Evolutionary conservation across 2,888 invertebrate genomes (phyloP), one percentile per base, ranked within the genome.

Genomic region (Cepaea hortensis): DNA sequence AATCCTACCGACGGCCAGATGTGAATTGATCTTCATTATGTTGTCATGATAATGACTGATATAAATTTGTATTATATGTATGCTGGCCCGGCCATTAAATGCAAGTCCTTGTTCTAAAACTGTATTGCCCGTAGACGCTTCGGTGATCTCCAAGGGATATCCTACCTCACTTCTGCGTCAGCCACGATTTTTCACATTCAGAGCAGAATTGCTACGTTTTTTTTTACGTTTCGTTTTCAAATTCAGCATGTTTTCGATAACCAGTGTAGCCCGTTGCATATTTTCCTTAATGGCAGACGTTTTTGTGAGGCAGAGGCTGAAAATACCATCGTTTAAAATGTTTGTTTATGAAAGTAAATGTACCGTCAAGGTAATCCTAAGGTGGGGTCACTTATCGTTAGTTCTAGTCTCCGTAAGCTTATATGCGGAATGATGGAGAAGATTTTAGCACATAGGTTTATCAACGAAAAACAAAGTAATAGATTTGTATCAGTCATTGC

Each of bases 111-210:
- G 20, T 81, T 70, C 81, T n/a, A n/a, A 23, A 20, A 48, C 20
- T 6, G n/a, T n/a, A 3, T 3, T 7, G 48, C 50, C 48, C 7
- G 13, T 70, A 70, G 68, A 81, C 81, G 20, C 68, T 65, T 48
- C 18, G 70, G 68, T 81, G 70, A 70, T 81, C 81, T 68, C 81
- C 35, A 79, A 50, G 81, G 81, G n/a, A 50, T 68, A 81, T 5
- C 13, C 68, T 81, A 23, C 81, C 70, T 81, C 81, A 81, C 48
- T n/a, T 13, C n/a, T 68, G n/a, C 70, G 68, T 81, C 68, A 48
- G 7, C 18, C 48, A 3, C 35, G 23, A 15, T 3, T 3, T 35
- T 79, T 62, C 62, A 6, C 35, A n/a, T 62, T 35, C 35, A 35
- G 35, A 79, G 20, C 18, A 11, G 15, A 35, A 62, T 35, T 9